These are phyloP conservation scores for Didymodactylos carnosus DNA, from an alignment of 2,888 invertebrate species.

Conservation along the genomic window DNA sequence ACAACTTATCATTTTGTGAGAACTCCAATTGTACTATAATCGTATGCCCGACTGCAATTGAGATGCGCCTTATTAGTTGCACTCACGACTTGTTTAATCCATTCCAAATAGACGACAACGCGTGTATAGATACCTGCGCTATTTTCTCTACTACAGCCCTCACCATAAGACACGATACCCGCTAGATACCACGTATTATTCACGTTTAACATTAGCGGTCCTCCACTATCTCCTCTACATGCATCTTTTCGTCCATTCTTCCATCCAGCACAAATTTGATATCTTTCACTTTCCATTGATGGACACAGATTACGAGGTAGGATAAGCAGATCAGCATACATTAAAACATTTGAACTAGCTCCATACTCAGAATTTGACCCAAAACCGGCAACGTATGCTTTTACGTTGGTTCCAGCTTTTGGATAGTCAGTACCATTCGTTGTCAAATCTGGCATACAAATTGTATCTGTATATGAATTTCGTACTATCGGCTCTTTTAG, in stretches of 20 bases:
- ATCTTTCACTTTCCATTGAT: background rate
- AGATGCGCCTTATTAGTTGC: background rate
- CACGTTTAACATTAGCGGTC: background rate
- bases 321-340: background rate
- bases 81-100: background rate
- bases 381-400: conserved; percentile 5
- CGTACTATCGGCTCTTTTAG: conserved; percentile 3
- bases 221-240: conserved; percentile 8
- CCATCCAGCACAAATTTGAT: conserved; percentile 1
- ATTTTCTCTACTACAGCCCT: background rate
- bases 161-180: conserved; percentile 11
- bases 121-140: background rate
- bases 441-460: conserved; percentile 2
- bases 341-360: background rate
- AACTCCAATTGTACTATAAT: background rate
- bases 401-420: background rate
- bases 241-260: conserved; percentile 6
- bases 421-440: background rate
- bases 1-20: background rate
- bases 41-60: background rate
- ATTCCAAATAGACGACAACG: background rate
- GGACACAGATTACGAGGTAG: background rate
- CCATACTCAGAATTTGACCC: conserved; percentile 10
- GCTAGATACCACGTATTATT: conserved; percentile 2
- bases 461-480: conserved; percentile 1